Evolutionary conservation across 2,113 vertebrate species (phyloP).

Genomic region (Hippocampus guttulatus): DNA sequence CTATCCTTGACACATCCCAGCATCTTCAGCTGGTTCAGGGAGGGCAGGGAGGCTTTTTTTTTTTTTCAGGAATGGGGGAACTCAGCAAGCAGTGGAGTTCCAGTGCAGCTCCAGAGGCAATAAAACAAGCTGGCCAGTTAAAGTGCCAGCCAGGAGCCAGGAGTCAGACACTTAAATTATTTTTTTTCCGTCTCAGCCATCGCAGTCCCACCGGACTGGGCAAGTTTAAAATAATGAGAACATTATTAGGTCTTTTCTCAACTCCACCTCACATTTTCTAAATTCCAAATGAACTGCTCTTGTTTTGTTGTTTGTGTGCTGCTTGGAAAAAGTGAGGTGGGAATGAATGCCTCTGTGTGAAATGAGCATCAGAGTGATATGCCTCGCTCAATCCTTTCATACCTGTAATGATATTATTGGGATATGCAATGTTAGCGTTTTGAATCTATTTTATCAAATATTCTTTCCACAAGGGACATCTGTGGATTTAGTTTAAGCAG

Average conservation of each 20-base stretch:
- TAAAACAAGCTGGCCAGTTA: slow-evolving; percentile 37
- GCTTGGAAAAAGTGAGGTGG: background rate
- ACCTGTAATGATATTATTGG: slow-evolving; percentile 3
- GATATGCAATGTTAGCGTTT: background rate
- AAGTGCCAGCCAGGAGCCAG: slow-evolving; percentile 39
- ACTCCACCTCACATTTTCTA: slow-evolving; percentile 56
- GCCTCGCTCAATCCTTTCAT: background rate
- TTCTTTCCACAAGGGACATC: slow-evolving; percentile 5
- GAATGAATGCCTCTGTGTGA: slow-evolving; percentile 30
- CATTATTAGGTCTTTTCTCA: slow-evolving; percentile 59
- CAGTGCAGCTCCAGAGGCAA: slow-evolving; percentile 29
- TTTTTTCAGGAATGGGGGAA: slow-evolving; percentile 20
- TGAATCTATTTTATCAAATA: background rate
- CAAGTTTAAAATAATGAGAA: slow-evolving; percentile 60
- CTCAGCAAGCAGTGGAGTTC: slow-evolving; percentile 9
- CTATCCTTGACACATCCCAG: slow-evolving; percentile 15
- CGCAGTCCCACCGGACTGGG: slow-evolving; percentile 41
- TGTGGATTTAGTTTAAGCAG: slow-evolving; percentile 38
- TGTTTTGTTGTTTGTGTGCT: slow-evolving; percentile 59
- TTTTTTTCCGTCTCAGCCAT: slow-evolving; percentile 25
- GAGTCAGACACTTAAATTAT: slow-evolving; percentile 4
- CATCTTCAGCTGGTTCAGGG: slow-evolving; percentile 9
- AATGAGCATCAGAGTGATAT: background rate
- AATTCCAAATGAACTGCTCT: slow-evolving; percentile 62
- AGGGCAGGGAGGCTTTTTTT: slow-evolving; percentile 13